A percentile compares a stretch with the other conserved stretches of the same genome.
These are phyloP conservation scores for Littorina saxatilis DNA, from an alignment of 1,140 invertebrate species.

Conservation along the genomic window DNA sequence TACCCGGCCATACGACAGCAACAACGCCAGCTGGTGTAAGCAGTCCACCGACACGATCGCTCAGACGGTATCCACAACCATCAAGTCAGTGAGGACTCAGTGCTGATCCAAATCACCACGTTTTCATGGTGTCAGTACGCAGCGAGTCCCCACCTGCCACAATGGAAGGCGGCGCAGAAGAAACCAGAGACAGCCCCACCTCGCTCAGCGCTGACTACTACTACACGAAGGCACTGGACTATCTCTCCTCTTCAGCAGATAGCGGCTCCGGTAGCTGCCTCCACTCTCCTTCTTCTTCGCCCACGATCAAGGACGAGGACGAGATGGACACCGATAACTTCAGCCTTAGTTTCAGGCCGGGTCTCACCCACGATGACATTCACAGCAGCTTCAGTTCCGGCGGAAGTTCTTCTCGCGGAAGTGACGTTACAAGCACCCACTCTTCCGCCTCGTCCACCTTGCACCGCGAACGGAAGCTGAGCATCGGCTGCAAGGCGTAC, in stretches of 20 bases:
- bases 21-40: too few species aligned
- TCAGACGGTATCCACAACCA: too few species aligned
- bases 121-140: too few species aligned
- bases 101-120: too few species aligned
- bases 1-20: too few species aligned
- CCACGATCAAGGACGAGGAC: background rate
- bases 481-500: background rate
- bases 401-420: background rate
- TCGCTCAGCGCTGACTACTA: slow-evolving; percentile 14
- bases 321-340: slow-evolving; percentile 13
- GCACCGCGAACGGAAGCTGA: background rate
- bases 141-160: too few species aligned
- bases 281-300: background rate
- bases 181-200: background rate
- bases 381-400: background rate
- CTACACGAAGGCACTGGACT: slow-evolving; percentile 25
- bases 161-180: background rate
- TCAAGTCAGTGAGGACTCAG: too few species aligned
- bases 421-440: background rate
- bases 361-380: background rate
- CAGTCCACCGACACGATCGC: too few species aligned
- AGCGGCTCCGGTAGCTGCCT: background rate
- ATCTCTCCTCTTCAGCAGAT: background rate
- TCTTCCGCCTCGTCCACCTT: background rate
- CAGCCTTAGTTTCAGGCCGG: background rate